Base-by-base conservation (phyloP, 2,888 invertebrate species). In the Netelia inedita region DNA sequence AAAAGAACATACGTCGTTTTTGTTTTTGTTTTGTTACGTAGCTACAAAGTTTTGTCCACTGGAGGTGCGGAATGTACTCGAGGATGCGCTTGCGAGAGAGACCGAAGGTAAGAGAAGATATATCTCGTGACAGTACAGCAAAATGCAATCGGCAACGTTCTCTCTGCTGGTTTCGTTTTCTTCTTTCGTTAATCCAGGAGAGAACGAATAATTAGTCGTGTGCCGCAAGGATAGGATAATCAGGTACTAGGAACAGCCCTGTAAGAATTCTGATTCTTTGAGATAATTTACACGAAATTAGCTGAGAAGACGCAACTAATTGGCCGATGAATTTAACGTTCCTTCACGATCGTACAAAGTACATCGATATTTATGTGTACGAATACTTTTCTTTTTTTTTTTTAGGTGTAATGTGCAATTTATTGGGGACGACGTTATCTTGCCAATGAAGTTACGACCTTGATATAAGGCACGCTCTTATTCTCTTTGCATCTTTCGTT, bases 171-270 rank as follows among this genome's bases (percentile, higher is more conserved):
- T 65, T 55, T 83, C 46, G 21, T 35, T 79, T 55, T 57, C 43
- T 50, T 59, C 1, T 57, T 75, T 72, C 41, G 19, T 46, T 35
- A 55, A 69, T 74, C n/a, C 53, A 35, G 46, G 14, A 46, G 14
- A 10, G 14, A 46, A 46, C 10, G 11, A 46, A 8, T 14, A 46
- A 46, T 14, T 46, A 14, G 46, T 46, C 46, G 46, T 46, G 10
- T 79, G 75, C 74, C 83, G 81, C 85, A 74, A 82, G 87, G 86
- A 87, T 83, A 80, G 85, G 85, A 83, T 78, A 80, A 85, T 86
- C 87, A 86, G 87, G 87, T 87, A 93, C 92, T 89, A 93, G 92
- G 91, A 92, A 92, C 92, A 91, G 92, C 86, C 92, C 91, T 86
- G 69, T 82, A 66, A 78, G 88, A 90, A 88, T 91, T 88, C 90